Percentiles rank a stretch among this genome's conserved stretches.
Conservation (phyloP, 2,797 vertebrate genomes). For the Neopelma chrysocephalum region DNA sequence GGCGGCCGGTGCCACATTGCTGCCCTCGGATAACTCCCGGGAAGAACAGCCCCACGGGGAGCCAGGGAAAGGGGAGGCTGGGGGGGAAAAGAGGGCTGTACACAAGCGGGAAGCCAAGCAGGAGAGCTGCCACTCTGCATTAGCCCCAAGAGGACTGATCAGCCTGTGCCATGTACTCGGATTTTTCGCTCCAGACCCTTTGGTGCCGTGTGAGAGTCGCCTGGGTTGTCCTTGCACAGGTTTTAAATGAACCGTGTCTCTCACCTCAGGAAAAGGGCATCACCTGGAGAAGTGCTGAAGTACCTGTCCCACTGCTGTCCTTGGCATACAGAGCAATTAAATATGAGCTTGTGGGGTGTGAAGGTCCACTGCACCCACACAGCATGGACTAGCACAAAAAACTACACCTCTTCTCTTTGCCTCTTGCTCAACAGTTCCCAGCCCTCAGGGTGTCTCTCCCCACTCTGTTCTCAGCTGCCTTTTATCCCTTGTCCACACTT, state of each 20-base stretch:
- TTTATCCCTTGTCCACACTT: not conserved
- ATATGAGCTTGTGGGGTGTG: not conserved
- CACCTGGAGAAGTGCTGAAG: fast-evolving
- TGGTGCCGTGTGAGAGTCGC: not conserved
- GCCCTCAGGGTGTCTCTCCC: not conserved
- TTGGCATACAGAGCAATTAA: not conserved
- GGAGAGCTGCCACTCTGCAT: not conserved
- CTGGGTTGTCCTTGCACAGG: not conserved
- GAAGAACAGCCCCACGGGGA: not conserved
- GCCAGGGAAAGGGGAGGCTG: not conserved
- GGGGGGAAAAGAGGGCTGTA: not conserved
- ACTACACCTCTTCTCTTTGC: not conserved
- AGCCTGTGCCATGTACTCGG: not conserved
- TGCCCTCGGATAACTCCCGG: not conserved
- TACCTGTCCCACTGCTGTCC: not conserved
- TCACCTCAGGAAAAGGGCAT: not conserved
- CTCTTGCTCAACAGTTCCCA: not conserved
- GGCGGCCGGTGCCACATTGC: not conserved
- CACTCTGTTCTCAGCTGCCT: not conserved
- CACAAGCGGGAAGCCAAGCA: not conserved
- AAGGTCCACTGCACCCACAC: not conserved
- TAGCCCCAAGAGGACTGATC: not conserved
- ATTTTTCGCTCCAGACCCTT: not conserved
- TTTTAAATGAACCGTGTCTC: not conserved
- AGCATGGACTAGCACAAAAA: not conserved